These are phyloP conservation scores for Lepas anatifera DNA, from an alignment of 2,888 invertebrate genomes.

Conservation along the genomic window DNA sequence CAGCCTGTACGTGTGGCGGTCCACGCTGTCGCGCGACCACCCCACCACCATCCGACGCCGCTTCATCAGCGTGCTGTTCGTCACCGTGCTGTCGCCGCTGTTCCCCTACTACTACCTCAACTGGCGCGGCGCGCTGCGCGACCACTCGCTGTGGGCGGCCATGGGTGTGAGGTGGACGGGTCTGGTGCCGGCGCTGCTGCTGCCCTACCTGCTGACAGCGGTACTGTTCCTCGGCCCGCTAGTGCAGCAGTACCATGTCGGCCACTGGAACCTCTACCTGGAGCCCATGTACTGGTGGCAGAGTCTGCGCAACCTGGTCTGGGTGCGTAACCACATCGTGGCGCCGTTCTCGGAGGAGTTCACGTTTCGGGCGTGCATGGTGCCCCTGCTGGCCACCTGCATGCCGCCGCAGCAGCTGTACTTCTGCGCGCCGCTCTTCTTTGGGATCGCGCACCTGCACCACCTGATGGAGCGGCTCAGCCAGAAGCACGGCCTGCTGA, in stretches of 20 bases:
- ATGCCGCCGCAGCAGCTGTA: conserved; percentile 60
- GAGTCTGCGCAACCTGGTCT: conserved; percentile 58
- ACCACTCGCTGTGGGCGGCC: conserved; percentile 15
- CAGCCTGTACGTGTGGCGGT: conserved; percentile 26
- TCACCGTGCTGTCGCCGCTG: conserved; percentile 65
- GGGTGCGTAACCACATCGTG: conserved; percentile 78
- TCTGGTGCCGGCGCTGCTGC: conserved; percentile 52
- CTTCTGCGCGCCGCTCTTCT: conserved; percentile 75
- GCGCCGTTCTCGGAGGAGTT: conserved; percentile 92
- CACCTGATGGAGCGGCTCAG: conserved; percentile 18
- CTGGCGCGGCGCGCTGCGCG: background rate
- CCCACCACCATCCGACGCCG: conserved; percentile 74
- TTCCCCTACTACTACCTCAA: conserved; percentile 33
- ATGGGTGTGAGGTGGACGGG: conserved; percentile 65
- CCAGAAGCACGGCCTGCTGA: conserved; percentile 5
- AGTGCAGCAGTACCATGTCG: conserved; percentile 15
- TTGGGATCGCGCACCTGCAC: conserved; percentile 59
- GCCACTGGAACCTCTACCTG: conserved; percentile 6
- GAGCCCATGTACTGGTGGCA: conserved; percentile 60
- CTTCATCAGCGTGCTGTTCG: conserved; percentile 70
- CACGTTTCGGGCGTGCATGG: conserved; percentile 89
- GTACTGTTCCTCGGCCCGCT: conserved; percentile 68
- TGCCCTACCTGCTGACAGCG: conserved; percentile 66
- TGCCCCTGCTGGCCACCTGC: conserved; percentile 75
- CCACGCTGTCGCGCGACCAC: conserved; percentile 52